Base-by-base conservation (phyloP, 2,888 invertebrate genomes). In the Athalia rosae region DNA sequence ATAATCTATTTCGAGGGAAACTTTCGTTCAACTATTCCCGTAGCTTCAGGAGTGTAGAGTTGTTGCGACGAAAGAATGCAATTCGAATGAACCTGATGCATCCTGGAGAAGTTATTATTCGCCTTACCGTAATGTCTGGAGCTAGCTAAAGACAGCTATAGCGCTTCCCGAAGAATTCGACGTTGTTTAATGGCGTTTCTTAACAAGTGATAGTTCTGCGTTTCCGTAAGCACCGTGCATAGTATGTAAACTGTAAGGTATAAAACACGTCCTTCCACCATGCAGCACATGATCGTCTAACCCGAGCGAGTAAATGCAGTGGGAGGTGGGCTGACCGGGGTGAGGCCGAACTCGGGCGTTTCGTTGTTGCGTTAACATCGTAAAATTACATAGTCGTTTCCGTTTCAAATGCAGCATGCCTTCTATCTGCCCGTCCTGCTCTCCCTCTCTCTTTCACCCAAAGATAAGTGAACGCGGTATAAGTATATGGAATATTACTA, bases 321-420 rank as follows among this genome's bases (percentile, higher is more conserved):
- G 28, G n/a, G 50, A 67, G 53, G 28, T 53, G 53, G 67, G 53
- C 67, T 67, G 67, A 67, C 67, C 67, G 53, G 67, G 41, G 41
- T 11, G 67, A 67, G 67, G 45, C 67, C 50, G 50, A 41, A 71
- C 71, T 56, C 43, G 56, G 58, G 56, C 45, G 11, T 67, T 67
- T 58, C 71, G 71, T 45, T 71, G 71, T 41, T 71, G 58, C 56
- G 58, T 71, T 71, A 71, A 71, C 71, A 71, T 71, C 58, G 8
- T 71, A 71, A 43, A 71, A 58, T 58, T 71, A 71, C 71, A 71
- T 7, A 71, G 58, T 58, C 45, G 56, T 13, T 71, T 71, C 56
- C 71, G 58, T 71, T 56, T 71, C 71, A 45, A 71, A 71, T 58
- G 45, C 45, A 13, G 43, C 71, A 45, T n/a, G 43, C 71, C 28